Conservation (phyloP, 2,113 vertebrate species). For the Gopherus flavomarginatus region DNA sequence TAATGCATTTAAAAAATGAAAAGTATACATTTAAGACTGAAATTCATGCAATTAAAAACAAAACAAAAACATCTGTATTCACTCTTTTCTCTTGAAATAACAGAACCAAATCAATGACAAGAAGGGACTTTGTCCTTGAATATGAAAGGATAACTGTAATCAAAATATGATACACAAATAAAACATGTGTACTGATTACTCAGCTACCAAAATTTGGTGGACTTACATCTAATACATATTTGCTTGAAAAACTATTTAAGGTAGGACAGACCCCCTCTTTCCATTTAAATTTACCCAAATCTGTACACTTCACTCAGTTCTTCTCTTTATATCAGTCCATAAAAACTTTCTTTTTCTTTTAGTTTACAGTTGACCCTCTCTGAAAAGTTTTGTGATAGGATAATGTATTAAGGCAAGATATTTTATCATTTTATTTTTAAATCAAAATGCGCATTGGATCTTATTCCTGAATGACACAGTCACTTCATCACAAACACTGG, state of each 20-base stretch:
- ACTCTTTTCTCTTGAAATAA: background rate
- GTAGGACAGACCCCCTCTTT: background rate
- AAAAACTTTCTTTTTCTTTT: background rate
- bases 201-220: background rate
- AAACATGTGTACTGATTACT: background rate
- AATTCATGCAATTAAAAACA: constrained; percentile 20
- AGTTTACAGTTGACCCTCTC: background rate
- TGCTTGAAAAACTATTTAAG: background rate
- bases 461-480: constrained; percentile 10
- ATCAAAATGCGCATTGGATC: background rate
- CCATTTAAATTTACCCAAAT: constrained; percentile 4
- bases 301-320: background rate
- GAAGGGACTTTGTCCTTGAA: background rate
- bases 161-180: background rate
- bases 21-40: background rate
- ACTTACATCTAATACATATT: background rate
- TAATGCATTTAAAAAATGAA: background rate
- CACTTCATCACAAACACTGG: constrained; percentile 14
- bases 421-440: background rate
- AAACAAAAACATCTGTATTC: background rate
- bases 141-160: background rate
- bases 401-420: background rate
- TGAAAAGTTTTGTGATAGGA: constrained; percentile 5
- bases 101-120: constrained; percentile 7
- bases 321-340: constrained; percentile 23